Evolutionary conservation across 2,113 vertebrate genomes (phyloP), one percentile per base, ranked within the genome.

Genomic region (Gymnarchus niloticus): DNA sequence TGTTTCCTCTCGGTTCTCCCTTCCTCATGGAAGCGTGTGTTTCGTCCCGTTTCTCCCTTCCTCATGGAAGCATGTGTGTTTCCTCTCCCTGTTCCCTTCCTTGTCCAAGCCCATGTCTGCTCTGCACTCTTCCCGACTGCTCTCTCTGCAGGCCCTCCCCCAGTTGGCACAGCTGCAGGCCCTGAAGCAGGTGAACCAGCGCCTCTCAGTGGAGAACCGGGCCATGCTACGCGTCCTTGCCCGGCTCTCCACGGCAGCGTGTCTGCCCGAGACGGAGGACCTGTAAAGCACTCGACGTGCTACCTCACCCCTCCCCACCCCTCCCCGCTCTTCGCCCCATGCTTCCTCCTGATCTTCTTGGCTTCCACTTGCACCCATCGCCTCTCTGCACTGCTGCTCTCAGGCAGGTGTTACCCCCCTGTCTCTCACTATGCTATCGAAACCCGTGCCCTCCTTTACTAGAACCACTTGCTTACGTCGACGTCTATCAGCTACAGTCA

Each of bases 191-290:
- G 92, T 96, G 92, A 98, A 97, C 91, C 94, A 97, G 91, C 93
- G 94, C 84, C 97, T 98, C 89, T 94, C 97, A 94, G 95, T 96
- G 87, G 97, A 98, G 92, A 98, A 98, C 93, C 96, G 96, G 95
- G 97, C 97, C 91, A 95, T 99, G 95, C 96, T 96, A 90, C 96
- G 96, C 44, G 96, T 96, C 44, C 95, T 98, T 90, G 92, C 96
- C 93, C 94, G 94, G 87, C 96, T 97, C 90, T 95, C 96, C 81
- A 94, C 95, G 90, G 95, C 94, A 86, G 28, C 95, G 88, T 94
- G 95, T 88, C 93, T 96, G 93, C 94, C 96, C 44, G 96, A 97
- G 90, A 94, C 95, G 65, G 96, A 97, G 93, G 96, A 97, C 94
- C 96, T 97, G 92, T 97, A 97, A 96, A 91, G 92, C 92, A 88